A percentile compares a stretch with the other conserved stretches of the same genome.
phyloP scores from a whole-genome alignment of 2,113 vertebrate genomes.

The Clarias magur region DNA sequence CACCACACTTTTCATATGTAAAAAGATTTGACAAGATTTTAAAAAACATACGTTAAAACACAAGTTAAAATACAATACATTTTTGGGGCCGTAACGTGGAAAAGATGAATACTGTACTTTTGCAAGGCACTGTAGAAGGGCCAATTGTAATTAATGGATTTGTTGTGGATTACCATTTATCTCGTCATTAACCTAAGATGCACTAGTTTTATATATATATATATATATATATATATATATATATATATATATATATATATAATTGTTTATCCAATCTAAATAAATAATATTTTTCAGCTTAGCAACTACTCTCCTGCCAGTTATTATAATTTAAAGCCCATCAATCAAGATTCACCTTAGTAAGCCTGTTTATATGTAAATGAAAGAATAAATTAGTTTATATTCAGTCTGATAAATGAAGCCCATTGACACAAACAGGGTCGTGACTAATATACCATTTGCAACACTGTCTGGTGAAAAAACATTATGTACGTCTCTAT shows the following conservation, averaged over 20 bases:
- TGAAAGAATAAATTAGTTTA: not conserved
- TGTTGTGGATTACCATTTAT: not conserved
- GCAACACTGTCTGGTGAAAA: slow-evolving; percentile 20
- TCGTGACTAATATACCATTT: not conserved
- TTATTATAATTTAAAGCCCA: not conserved
- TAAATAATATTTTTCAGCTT: not conserved
- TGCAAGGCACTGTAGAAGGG: not conserved
- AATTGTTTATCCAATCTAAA: not conserved
- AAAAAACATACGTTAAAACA: no score
- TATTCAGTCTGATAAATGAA: not conserved
- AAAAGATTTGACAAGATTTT: no score
- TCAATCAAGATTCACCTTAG: not conserved
- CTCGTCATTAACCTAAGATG: not conserved
- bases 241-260: not conserved
- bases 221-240: not conserved
- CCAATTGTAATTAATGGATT: not conserved
- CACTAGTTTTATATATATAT: not conserved
- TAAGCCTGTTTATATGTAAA: not conserved
- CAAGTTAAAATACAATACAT: no score
- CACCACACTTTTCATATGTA: no score
- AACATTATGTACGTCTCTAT: not conserved
- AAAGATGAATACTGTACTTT: no score
- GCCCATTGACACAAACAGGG: not conserved
- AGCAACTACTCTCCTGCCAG: not conserved
- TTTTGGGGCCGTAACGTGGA: no score